Conservation (phyloP, 1,140 invertebrate species). For the Cherax quadricarinatus region DNA sequence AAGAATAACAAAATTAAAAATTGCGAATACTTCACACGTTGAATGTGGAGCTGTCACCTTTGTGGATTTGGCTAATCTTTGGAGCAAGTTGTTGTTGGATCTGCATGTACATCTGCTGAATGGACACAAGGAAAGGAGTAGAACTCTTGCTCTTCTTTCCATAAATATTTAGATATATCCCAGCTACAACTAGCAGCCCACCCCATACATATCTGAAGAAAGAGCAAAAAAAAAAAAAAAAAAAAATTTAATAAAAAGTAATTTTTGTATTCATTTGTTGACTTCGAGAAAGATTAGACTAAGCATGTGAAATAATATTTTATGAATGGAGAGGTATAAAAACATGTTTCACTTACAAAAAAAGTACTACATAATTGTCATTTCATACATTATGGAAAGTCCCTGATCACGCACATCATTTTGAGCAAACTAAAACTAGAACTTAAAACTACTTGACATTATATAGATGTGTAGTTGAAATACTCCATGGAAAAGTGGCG, state of each 20-base stretch:
- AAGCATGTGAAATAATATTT: no score
- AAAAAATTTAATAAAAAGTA: not conserved
- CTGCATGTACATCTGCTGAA: slow-evolving; percentile 48
- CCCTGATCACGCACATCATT: no score
- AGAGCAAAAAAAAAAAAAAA: slow-evolving; percentile 66
- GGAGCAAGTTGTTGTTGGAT: slow-evolving; percentile 34
- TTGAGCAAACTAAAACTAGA: no score
- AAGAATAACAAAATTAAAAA: not conserved
- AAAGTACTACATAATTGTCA: no score
- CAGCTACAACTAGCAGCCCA: slow-evolving; percentile 88
- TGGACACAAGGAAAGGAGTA: slow-evolving; percentile 25
- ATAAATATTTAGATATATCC: slow-evolving; percentile 89
- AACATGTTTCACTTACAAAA: no score
- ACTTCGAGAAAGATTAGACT: not conserved
- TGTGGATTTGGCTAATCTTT: slow-evolving; percentile 46
- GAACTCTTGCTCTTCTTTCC: slow-evolving; percentile 46
- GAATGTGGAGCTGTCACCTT: slow-evolving; percentile 32
- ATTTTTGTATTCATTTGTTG: not conserved
- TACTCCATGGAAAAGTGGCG: no score
- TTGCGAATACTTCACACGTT: slow-evolving; percentile 19
- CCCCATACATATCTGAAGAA: slow-evolving; percentile 91
- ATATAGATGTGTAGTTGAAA: no score
- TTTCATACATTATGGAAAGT: no score
- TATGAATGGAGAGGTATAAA: no score
- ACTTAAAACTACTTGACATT: no score